A percentile compares a stretch with the other conserved stretches of the same genome.
Conservation (phyloP, 2,113 vertebrate species). For the Phaetusa simplex region DNA sequence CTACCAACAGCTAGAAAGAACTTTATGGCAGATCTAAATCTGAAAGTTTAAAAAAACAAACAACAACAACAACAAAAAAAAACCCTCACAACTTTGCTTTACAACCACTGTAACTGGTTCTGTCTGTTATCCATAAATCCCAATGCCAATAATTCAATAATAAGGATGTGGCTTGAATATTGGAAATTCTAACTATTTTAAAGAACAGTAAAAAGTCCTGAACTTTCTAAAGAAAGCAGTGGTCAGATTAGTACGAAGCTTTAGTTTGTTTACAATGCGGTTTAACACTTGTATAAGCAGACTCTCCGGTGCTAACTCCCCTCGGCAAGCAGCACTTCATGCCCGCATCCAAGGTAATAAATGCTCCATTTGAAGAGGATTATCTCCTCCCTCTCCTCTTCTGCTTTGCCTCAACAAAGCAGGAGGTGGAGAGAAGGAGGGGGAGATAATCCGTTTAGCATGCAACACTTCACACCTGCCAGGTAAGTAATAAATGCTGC, state of each 20-base stretch:
- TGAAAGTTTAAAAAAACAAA: background rate
- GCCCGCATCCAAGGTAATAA: background rate
- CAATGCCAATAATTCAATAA: background rate
- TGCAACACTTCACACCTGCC: slow-evolving; percentile 23
- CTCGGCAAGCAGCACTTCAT: background rate
- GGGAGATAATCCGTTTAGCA: slow-evolving; percentile 44
- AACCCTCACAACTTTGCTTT: background rate
- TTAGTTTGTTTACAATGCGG: slow-evolving; percentile 17
- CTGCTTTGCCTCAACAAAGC: slow-evolving; percentile 17
- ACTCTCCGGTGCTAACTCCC: background rate
- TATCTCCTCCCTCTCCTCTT: slow-evolving; percentile 34
- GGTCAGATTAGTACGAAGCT: background rate
- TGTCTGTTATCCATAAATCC: background rate
- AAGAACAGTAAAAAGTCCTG: background rate
- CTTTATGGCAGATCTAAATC: background rate
- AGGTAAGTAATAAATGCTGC: slow-evolving; percentile 53
- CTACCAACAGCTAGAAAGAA: background rate
- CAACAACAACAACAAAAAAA: background rate
- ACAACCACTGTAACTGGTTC: background rate
- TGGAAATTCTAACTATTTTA: background rate
- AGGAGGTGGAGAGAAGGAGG: background rate
- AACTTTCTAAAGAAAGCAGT: background rate
- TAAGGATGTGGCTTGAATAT: background rate
- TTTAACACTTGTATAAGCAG: slow-evolving; percentile 17
- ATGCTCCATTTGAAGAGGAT: slow-evolving; percentile 56